These are phyloP conservation scores for Oasisia sp. DNA, from an alignment of 2,888 invertebrate genomes.

Conservation along the genomic window DNA sequence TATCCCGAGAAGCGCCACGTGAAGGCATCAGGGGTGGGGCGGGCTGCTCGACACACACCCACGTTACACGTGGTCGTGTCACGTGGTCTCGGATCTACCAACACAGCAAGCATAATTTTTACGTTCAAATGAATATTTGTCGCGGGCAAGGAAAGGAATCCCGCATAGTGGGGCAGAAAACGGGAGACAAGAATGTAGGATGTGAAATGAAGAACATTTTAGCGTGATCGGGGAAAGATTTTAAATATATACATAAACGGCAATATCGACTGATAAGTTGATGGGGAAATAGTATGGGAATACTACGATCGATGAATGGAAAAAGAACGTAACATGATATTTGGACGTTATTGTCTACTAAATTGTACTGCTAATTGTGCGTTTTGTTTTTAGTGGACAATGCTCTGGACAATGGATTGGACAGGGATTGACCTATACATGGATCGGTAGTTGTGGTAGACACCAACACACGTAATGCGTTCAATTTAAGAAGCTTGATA, in stretches of 20 bases:
- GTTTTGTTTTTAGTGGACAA: not conserved
- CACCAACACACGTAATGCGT: not conserved
- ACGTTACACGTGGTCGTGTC: conserved; percentile 19
- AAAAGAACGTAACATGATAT: not conserved
- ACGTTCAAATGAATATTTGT: not conserved
- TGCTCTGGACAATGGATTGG: not conserved
- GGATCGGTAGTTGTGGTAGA: not conserved
- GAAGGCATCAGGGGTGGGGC: conserved; percentile 43
- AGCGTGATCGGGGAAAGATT: not conserved
- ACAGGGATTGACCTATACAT: not conserved
- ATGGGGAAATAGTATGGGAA: not conserved
- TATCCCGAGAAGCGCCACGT: conserved; percentile 53
- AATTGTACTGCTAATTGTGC: not conserved
- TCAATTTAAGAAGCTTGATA: too few relatives aligned
- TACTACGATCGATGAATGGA: not conserved
- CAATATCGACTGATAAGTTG: not conserved
- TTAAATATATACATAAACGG: not conserved
- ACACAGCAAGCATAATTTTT: not conserved
- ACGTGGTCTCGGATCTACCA: conserved; percentile 18
- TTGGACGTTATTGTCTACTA: not conserved
- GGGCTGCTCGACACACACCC: conserved; percentile 6
- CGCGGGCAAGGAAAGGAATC: not conserved
- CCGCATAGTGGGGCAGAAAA: not conserved
- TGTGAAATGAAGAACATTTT: not conserved
- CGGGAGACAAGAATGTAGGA: not conserved